Base-by-base conservation (phyloP, 1,140 invertebrate species). In the Ruditapes philippinarum region DNA sequence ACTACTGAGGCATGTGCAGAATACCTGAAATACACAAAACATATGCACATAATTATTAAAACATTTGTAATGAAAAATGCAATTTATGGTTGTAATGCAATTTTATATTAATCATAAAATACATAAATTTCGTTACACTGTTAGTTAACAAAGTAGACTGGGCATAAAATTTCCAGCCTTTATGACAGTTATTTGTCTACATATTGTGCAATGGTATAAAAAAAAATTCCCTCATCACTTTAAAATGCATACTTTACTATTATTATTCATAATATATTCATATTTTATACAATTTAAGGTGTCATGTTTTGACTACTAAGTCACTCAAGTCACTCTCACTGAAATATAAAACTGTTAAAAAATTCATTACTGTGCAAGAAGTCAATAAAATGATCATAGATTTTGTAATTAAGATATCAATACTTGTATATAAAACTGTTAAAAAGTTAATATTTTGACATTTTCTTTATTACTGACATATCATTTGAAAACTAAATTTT, bases 281-380 rank as follows among this genome's bases (percentile, higher is more conserved):
- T 28, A 62, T n/a, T 57, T 62, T 38, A 70, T 17, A 22, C 14
- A 31, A 70, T 70, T 70, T 38, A 70, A 70, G 28, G 22, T 9
- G 28, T n/a, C n/a, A 36, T 25, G 33, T 19, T n/a, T 11, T 70
- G 65, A 70, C 36, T 38, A 17, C 12, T 33, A 19, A 38, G 65
- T 70, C 65, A 38, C 22, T 70, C 12, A 70, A 38, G 36, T 36
- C 36, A 38, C 36, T 22, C 65, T 70, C 0, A 70, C 38, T 38
- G 36, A 70, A 28, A 70, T 70, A 70, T 70, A 38, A 70, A 70
- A 70, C 65, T 38, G 38, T 70, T 70, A 70, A 70, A n/a, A 70
- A 70, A 70, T 70, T 36, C 33, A 70, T 70, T 38, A 70, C 36
- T 70, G 65, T 70, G 36, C 17, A 70, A 70, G 65, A 38, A 70